phyloP scores from a whole-genome alignment of 1,140 invertebrate genomes.

The Aradophagus sp. region DNA sequence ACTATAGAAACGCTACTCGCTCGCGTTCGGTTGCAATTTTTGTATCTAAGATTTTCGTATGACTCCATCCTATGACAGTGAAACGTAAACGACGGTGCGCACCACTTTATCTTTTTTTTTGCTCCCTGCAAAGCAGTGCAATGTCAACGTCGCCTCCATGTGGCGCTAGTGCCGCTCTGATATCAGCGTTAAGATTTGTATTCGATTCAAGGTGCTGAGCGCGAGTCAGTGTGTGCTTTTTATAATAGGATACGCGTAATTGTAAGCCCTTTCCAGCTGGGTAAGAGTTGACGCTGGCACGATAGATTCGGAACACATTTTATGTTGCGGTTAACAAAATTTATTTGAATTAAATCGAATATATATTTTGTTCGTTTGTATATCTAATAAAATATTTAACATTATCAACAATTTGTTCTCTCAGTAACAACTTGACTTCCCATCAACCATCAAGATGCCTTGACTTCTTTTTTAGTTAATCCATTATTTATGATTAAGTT shows the following conservation, averaged over 20 bases:
- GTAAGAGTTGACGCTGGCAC: constrained; percentile 16
- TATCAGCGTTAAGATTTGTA: constrained; percentile 17
- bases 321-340: constrained; percentile 46
- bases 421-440: constrained; percentile 33
- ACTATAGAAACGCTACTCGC: constrained; percentile 14
- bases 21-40: constrained; percentile 24
- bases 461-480: not conserved
- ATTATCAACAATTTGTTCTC: constrained; percentile 39
- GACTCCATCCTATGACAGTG: too few species aligned
- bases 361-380: constrained; percentile 54
- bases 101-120: too few species aligned
- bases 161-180: constrained; percentile 8
- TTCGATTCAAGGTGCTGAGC: constrained; percentile 25
- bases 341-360: constrained; percentile 46
- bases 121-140: too few species aligned
- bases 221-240: constrained; percentile 36
- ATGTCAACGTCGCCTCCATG: constrained; percentile 3
- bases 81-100: too few species aligned
- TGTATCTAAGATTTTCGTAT: too few species aligned
- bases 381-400: constrained; percentile 54
- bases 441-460: constrained; percentile 19
- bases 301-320: constrained; percentile 31
- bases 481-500: too few species aligned
- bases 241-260: constrained; percentile 25
- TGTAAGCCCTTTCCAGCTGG: constrained; percentile 14